Evolutionary conservation across 1,140 invertebrate genomes (phyloP), one percentile per base, ranked within the genome.

Genomic region (Glossosoma conforme): DNA sequence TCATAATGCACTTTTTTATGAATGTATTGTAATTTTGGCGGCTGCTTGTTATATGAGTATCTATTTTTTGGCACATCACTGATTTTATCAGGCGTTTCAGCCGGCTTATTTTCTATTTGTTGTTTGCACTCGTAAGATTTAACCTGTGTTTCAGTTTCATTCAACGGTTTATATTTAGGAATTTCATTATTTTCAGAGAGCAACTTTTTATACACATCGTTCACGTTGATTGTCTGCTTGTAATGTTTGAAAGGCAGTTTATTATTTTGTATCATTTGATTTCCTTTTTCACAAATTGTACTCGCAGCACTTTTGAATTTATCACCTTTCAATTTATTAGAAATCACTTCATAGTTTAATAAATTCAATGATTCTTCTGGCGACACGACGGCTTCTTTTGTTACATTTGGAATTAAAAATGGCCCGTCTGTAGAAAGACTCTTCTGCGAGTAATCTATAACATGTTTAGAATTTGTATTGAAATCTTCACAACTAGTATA

Each of bases 1-100:
- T 52, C 42, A 15, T 52, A 52, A 22, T 52, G 30, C 9, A 52
- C 50, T 44, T 52, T 52, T 38, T 52, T 52, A 20, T 52, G 50
- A 11, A 52, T 38, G 22, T 52, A 50, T 38, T 15, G 11, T 10
- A 11, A 38, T 8, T 38, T 18, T 15, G 32, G 3, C 32, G 32
- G 15, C n/a, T 33, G 15, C 32, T 33, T 33, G 4, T 33, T 33
- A 15, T 33, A 15, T 13, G n/a, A 11, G 32, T 33, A 33, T 28
- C n/a, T 6, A 28, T 28, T n/a, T 28, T 28, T n/a, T 8, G n/a
- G 32, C 32, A n/a, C 11, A 15, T 33, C 4, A 11, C 3, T 33
- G n/a, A 11, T 33, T 11, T n/a, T 5, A 33, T 5, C 15, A n/a
- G n/a, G n/a, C n/a, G n/a, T 33, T 33, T 33, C 32, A 33, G 11